phyloP scores from a whole-genome alignment of 2,113 vertebrate species.

The Riparia riparia region DNA sequence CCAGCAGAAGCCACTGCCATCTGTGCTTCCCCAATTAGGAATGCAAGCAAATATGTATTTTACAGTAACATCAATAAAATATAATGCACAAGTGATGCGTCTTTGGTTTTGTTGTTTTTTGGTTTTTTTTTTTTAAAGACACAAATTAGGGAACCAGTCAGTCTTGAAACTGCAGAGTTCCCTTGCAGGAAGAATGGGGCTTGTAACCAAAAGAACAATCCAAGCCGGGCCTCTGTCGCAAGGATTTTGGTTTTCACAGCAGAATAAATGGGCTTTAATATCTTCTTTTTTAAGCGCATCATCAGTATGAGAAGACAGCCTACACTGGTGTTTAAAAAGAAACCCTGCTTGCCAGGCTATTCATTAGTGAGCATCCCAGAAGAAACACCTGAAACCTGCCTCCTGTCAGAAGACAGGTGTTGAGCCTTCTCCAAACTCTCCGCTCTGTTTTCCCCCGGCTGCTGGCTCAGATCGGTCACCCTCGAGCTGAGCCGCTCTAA shows the following conservation, averaged over 20 bases:
- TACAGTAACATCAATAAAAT: constrained; percentile 75
- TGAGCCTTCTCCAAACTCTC: background rate
- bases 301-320: background rate
- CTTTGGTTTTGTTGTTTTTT: background rate
- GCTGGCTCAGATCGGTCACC: background rate
- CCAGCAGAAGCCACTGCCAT: constrained; percentile 69
- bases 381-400: background rate
- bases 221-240: background rate
- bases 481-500: background rate
- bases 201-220: constrained; percentile 31
- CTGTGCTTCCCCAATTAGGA: constrained; percentile 76
- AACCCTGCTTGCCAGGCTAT: background rate
- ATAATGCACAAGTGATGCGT: background rate
- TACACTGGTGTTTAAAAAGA: background rate
- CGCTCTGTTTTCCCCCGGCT: fast-evolving
- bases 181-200: background rate
- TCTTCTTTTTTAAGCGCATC: background rate
- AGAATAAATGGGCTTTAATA: constrained; percentile 8
- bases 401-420: background rate
- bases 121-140: background rate
- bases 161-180: constrained; percentile 41
- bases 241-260: background rate
- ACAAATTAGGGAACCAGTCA: constrained; percentile 39
- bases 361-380: background rate
- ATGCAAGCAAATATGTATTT: constrained; percentile 77